Percentiles rank a stretch among this genome's conserved stretches.
These are phyloP conservation scores for Carassius carassius DNA, from an alignment of 2,113 vertebrate genomes.

Conservation along the genomic window DNA sequence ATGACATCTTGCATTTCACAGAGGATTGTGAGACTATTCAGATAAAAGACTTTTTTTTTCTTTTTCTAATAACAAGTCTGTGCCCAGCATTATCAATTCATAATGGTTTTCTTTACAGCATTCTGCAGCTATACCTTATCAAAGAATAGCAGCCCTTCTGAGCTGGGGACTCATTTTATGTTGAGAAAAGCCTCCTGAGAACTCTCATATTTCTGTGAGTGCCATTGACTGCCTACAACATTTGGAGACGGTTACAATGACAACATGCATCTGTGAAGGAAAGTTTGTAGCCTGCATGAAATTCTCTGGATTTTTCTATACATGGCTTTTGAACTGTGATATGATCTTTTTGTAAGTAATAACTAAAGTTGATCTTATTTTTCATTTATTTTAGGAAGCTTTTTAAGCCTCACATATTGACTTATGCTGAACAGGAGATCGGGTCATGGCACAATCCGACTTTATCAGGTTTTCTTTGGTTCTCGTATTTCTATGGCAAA, in stretches of 20 bases:
- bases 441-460: background rate
- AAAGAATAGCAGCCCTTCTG: constrained; percentile 70
- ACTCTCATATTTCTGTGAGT: constrained; percentile 36
- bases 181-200: constrained; percentile 42
- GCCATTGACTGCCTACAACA: background rate
- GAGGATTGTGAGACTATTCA: constrained; percentile 68
- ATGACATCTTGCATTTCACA: constrained; percentile 77
- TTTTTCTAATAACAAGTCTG: constrained; percentile 68
- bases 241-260: background rate
- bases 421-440: constrained; percentile 1
- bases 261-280: background rate
- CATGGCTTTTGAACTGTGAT: background rate
- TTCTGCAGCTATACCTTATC: constrained; percentile 73
- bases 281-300: background rate
- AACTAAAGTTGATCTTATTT: background rate
- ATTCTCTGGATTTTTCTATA: background rate
- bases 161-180: constrained; percentile 64
- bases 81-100: constrained; percentile 74
- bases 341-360: background rate
- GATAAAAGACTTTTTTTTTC: constrained; percentile 74
- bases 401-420: background rate
- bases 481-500: background rate
- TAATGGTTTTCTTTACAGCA: constrained; percentile 72
- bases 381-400: background rate
- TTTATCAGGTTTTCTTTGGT: background rate